Percentiles rank a stretch among this genome's conserved stretches.
phyloP scores from a whole-genome alignment of 2,888 invertebrate genomes.

The Chloroclystis v-ata region DNA sequence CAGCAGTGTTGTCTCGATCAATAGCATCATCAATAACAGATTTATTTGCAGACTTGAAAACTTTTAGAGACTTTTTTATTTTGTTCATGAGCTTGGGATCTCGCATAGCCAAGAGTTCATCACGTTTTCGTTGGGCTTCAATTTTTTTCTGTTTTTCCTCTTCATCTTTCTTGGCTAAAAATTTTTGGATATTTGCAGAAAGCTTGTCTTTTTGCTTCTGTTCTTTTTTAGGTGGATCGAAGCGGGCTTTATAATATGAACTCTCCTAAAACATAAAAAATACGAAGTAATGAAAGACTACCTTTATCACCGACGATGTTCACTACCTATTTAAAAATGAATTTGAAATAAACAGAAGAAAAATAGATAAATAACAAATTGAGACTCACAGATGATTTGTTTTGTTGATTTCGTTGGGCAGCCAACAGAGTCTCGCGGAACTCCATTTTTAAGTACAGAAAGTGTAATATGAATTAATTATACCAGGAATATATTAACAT shows the following conservation, averaged over 20 bases:
- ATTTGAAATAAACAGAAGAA: constrained; percentile 15
- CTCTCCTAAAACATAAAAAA: constrained; percentile 49
- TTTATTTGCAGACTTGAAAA: constrained; percentile 93
- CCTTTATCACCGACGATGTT: no score
- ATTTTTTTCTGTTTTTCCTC: constrained; percentile 83
- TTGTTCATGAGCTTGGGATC: constrained; percentile 86
- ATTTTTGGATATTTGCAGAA: constrained; percentile 89
- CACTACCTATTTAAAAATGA: no score
- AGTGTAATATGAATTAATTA: constrained; percentile 20
- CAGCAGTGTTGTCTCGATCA: constrained; percentile 85
- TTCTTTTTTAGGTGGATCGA: constrained; percentile 89
- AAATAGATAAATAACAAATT: constrained; percentile 26
- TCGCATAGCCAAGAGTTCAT: constrained; percentile 80
- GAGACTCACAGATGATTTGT: constrained; percentile 73
- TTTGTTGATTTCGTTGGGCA: constrained; percentile 75
- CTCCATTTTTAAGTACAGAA: constrained; percentile 52
- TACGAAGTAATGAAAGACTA: no score
- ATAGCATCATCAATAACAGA: constrained; percentile 90
- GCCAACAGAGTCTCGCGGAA: constrained; percentile 71
- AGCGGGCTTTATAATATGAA: constrained; percentile 86
- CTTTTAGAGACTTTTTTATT: constrained; percentile 88
- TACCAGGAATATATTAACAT: constrained; percentile 35
- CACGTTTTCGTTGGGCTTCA: constrained; percentile 81
- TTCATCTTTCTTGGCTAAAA: constrained; percentile 88
- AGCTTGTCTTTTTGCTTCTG: constrained; percentile 81